Conservation (phyloP, 2,113 vertebrate genomes). For the Gila orcuttii region DNA sequence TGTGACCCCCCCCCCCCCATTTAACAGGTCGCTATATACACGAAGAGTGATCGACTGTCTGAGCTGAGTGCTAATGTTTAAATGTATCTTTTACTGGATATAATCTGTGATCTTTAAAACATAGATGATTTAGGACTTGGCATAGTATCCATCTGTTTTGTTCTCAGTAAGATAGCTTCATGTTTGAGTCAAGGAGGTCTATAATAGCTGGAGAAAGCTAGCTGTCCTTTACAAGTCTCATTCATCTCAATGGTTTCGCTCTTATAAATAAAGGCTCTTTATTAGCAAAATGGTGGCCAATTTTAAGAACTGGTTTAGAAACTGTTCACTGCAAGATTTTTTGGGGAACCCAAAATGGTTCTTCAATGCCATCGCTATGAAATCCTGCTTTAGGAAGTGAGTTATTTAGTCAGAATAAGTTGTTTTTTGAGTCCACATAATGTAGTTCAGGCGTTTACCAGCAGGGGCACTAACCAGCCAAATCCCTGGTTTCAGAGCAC, state of each 20-base stretch:
- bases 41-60: neutral
- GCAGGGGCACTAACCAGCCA: neutral
- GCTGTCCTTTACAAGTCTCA: neutral
- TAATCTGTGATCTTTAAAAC: constrained; percentile 31
- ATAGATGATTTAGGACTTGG: neutral
- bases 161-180: neutral
- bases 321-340: neutral
- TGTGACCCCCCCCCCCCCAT: neutral
- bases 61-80: constrained; percentile 23
- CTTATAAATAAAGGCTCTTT: neutral
- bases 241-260: neutral
- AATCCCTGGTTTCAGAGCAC: neutral
- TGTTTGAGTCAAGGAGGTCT: neutral
- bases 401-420: neutral
- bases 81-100: constrained; percentile 2
- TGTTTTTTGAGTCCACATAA: neutral
- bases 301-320: neutral
- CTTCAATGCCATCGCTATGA: neutral
- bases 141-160: neutral
- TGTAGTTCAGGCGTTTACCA: neutral
- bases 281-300: neutral
- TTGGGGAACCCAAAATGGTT: neutral
- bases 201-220: neutral
- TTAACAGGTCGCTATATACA: constrained; percentile 20
- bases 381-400: neutral